phyloP scores from a whole-genome alignment of 1,140 invertebrate species.

The Drosophila tani region DNA sequence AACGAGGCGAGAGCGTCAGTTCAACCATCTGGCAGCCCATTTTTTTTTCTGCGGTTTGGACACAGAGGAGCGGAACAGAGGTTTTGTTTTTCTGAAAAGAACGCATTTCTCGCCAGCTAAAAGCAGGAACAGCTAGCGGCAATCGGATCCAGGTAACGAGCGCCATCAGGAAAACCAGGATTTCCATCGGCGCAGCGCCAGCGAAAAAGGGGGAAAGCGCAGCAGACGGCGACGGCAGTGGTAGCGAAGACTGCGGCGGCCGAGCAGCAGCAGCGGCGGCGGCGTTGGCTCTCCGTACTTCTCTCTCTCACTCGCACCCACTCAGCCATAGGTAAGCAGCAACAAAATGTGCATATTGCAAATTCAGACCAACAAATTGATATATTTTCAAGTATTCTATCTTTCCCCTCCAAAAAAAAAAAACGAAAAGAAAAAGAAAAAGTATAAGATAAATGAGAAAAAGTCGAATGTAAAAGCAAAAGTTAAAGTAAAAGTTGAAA shows the following conservation, averaged over 20 bases:
- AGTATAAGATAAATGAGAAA: constrained; percentile 30
- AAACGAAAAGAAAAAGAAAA: constrained; percentile 37
- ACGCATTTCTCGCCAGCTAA: constrained; percentile 3
- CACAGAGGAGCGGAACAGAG: no score
- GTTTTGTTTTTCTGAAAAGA: constrained; percentile 2
- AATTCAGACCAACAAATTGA: constrained; percentile 70
- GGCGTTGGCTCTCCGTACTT: constrained; percentile 8
- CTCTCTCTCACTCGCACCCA: constrained; percentile 21
- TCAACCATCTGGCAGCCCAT: neutral
- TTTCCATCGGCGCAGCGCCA: neutral
- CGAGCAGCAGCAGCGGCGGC: constrained; percentile 25
- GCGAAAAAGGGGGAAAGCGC: constrained; percentile 21
- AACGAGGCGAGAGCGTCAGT: neutral
- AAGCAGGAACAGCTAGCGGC: neutral
- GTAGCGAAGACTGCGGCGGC: constrained; percentile 6
- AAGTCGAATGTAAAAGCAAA: constrained; percentile 30
- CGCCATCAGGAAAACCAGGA: constrained; percentile 3
- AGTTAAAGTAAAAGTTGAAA: constrained; percentile 28
- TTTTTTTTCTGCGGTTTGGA: constrained; percentile 4
- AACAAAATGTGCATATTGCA: constrained; percentile 60
- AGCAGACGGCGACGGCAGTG: constrained; percentile 3
- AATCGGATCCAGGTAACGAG: constrained; percentile 23
- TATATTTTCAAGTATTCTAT: constrained; percentile 83
- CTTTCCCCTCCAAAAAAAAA: constrained; percentile 78
- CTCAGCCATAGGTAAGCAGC: constrained; percentile 66